Base-by-base conservation (phyloP, 2,888 invertebrate species). In the Drosophila rubida region DNA sequence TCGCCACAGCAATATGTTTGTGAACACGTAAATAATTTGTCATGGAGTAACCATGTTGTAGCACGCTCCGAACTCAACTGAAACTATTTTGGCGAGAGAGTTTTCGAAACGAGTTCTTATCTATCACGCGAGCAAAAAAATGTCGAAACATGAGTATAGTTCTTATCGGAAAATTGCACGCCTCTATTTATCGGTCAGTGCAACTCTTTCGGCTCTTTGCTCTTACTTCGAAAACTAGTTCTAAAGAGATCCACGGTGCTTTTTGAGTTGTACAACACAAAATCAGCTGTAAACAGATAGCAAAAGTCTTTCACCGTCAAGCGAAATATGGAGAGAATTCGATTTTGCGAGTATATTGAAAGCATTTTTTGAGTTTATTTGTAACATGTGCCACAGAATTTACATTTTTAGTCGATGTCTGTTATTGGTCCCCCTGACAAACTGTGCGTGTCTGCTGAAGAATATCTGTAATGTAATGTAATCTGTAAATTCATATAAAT, bases 21-120 rank as follows among this genome's bases (percentile, higher is more conserved):
- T 11, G 5, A 35, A 13, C 7, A 35, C 35, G 9, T 35, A 13
- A 41, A 19, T 41, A 22, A 22, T 23, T 42, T 22, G 22, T 37
- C 35, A 37, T 32, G 22, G 6, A 6, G 44, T 22, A 48, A 48
- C 41, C 60, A 49, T 16, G 48, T 46, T 39, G 48, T 13, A 16
- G 13, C 44, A 44, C 66, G 72, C 7, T 45, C 32, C 13, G 49
- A 41, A 9, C 19, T 39, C 46, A 46, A 57, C 72, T 71, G 60
- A 13, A 13, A 14, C 42, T 55, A 48, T 37, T 32, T 22, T 27
- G 16, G 27, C 32, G 25, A 39, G 22, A 46, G 16, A 39, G 41
- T 7, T 14, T 44, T 25, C 14, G 50, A 37, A 35, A 14, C 30
- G 27, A 35, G 1, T 11, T 30, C 50, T 72, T 65, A 57, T 57